Evolutionary conservation across 2,113 vertebrate genomes (phyloP).

Genomic region (Micronisus gabar): DNA sequence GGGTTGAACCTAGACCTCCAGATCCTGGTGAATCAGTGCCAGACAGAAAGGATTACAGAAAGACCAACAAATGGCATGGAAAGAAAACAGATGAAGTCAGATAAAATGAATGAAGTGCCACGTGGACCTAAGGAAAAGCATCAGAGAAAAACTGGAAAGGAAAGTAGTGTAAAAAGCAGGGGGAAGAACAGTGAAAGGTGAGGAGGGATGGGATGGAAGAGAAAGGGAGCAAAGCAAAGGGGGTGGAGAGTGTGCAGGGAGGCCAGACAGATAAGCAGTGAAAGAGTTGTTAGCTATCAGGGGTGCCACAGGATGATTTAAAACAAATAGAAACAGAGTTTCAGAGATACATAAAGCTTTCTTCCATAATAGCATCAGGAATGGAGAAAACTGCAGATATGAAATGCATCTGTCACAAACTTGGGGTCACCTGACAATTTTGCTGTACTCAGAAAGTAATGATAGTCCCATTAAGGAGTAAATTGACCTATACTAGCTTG

Average conservation of each 20-base stretch:
- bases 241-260: not conserved
- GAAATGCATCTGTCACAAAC: not conserved
- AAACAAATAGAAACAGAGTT: not conserved
- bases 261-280: not conserved
- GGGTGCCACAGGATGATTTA: not conserved
- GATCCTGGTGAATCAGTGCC: not conserved
- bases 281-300: not conserved
- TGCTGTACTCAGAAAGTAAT: not conserved
- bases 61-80: not conserved
- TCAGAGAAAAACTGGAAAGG: not conserved
- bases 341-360: not conserved
- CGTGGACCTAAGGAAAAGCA: not conserved
- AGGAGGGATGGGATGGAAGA: not conserved
- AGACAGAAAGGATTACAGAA: not conserved
- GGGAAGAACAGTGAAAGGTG: not conserved
- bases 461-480: not conserved
- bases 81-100: not conserved
- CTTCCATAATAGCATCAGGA: not conserved
- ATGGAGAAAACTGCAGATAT: not conserved
- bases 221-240: not conserved
- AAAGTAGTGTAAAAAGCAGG: not conserved
- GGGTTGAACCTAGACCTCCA: not conserved
- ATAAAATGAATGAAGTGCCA: not conserved
- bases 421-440: not conserved
- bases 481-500: not conserved